Percentiles rank a stretch among this genome's conserved stretches.
phyloP scores from a whole-genome alignment of 2,113 vertebrate species.

The Oenanthe oenanthe region DNA sequence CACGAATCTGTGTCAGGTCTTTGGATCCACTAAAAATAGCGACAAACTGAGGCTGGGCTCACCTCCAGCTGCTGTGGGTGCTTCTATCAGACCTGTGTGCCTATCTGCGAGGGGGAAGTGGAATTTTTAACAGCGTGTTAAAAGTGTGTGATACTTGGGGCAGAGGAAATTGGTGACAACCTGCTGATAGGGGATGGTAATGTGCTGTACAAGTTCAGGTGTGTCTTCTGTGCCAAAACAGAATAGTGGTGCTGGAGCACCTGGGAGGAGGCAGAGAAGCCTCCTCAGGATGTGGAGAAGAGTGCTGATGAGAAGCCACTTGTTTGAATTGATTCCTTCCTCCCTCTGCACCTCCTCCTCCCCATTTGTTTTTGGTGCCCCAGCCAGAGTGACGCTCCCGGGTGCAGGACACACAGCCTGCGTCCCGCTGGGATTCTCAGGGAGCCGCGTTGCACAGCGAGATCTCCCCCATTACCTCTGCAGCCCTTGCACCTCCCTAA shows the following conservation, averaged over 20 bases:
- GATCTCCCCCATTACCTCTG: neutral
- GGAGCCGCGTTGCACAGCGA: neutral
- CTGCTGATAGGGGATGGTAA: neutral
- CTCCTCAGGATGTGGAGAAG: neutral
- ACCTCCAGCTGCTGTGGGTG: neutral
- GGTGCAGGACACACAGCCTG: neutral
- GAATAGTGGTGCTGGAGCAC: neutral
- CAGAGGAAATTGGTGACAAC: neutral
- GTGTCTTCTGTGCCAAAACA: neutral
- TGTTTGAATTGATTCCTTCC: neutral
- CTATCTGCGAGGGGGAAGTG: neutral
- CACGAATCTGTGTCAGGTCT: neutral
- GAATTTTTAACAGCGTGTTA: neutral
- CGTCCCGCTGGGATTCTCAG: neutral
- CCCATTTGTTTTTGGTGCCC: accelerated
- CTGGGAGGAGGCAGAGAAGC: neutral
- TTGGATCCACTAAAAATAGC: neutral
- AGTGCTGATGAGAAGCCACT: neutral
- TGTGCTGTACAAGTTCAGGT: neutral
- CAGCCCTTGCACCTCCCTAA: neutral
- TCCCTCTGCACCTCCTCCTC: neutral
- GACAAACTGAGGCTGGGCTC: neutral
- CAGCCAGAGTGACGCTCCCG: accelerated
- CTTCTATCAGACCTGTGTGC: neutral
- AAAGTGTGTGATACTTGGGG: neutral